phyloP scores from a whole-genome alignment of 1,140 invertebrate genomes.

The Sinonovacula constricta region DNA sequence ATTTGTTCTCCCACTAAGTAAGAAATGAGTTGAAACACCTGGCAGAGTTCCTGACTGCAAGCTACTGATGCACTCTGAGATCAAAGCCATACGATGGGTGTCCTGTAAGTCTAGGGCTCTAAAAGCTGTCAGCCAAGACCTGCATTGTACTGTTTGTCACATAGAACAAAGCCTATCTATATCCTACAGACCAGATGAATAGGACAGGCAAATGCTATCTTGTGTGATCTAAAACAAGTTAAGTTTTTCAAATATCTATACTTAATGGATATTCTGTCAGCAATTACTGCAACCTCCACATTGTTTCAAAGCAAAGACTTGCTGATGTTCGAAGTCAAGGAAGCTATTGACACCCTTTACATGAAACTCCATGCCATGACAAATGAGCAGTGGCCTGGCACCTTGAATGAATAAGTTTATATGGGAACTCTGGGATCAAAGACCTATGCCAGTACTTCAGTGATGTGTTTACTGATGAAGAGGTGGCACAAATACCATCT shows the following conservation, averaged over 20 bases:
- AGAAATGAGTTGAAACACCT: constrained; percentile 33
- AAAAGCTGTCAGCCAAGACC: constrained; percentile 23
- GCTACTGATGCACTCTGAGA: constrained; percentile 30
- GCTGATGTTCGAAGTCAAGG: constrained; percentile 34
- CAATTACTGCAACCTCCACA: constrained; percentile 17
- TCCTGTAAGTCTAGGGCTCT: constrained; percentile 27
- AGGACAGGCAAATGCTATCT: constrained; percentile 13
- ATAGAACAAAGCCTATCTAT: constrained; percentile 28
- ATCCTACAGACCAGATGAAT: constrained; percentile 34
- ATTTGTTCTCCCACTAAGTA: constrained; percentile 27
- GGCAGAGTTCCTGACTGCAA: constrained; percentile 12
- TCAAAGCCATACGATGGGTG: constrained; percentile 47
- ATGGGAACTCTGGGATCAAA: constrained; percentile 14
- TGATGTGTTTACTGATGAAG: not conserved
- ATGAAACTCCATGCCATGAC: constrained; percentile 27
- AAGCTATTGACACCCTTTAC: constrained; percentile 24
- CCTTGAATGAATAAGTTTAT: constrained; percentile 10
- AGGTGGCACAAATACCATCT: constrained; percentile 3
- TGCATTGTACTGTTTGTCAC: constrained; percentile 29
- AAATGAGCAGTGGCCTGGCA: constrained; percentile 23
- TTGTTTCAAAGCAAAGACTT: constrained; percentile 48
- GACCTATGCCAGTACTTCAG: not conserved
- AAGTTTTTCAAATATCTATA: constrained; percentile 49
- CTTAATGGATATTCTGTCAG: constrained; percentile 23
- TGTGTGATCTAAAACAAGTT: constrained; percentile 10